Base-by-base conservation (phyloP, 1,140 invertebrate species). In the Parasteatoda tepidariorum region DNA sequence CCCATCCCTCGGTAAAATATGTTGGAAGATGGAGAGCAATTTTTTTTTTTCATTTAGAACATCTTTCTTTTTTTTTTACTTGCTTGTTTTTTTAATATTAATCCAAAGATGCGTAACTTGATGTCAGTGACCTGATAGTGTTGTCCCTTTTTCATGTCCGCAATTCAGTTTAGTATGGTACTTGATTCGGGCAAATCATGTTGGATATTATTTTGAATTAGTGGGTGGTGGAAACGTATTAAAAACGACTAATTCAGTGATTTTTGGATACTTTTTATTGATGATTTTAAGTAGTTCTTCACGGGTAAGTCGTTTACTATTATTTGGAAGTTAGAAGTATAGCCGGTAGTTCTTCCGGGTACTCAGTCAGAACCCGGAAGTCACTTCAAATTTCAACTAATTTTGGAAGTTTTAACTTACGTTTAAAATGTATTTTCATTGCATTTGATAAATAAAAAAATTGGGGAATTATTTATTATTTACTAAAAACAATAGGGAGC, bases 1-100 rank as follows among this genome's bases (percentile, higher is more conserved):
- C 61, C 31, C 74, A 78, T 59, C 74, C 38, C 59, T 64, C 34
- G 38, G 38, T n/a, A n/a, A 61, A 48, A 76, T n/a, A 76, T 76
- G 61, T 31, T 57, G 61, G 74, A 64, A 54, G 74, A 62, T 62
- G 73, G 55, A 33, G 34, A 61, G 13, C 26, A 33, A 38, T 18
- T 38, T 38, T 62, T 54, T 41, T 41, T 18, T 61, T 18, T 2
- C 24, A 4, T 38, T 7, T 62, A n/a, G 24, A 59, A 4, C 70
- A 57, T 57, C 7, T 28, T 73, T 22, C 22, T 55, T 3, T 55
- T 55, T 61, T 61, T 61, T 61, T 11, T 4, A 13, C 38, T 9
- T 48, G 9, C 38, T 2, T 0, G 4, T 48, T 18, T 48, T 48
- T 48, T 48, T 48, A 13, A 13, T 48, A 2, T 48, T 48, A 0